These are phyloP conservation scores for Gadopsis bispinosus DNA, from an alignment of 2,797 vertebrate species.

Conservation along the genomic window DNA sequence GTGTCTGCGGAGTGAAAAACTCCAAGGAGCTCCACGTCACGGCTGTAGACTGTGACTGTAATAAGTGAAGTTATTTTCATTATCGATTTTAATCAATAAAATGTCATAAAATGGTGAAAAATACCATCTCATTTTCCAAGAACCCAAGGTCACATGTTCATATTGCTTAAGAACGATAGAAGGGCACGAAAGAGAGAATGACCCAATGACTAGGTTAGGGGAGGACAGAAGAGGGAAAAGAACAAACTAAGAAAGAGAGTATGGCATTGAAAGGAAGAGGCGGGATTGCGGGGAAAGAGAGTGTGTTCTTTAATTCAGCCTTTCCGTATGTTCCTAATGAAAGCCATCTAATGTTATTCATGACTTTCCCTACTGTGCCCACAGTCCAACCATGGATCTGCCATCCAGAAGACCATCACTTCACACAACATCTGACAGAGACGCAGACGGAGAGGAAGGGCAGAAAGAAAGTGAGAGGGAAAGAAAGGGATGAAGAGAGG, in stretches of 20 bases:
- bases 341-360: conserved; percentile 78
- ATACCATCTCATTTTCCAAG: not conserved
- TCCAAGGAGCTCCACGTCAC: too few relatives aligned
- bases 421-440: conserved; percentile 57
- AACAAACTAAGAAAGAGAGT: conserved; percentile 2
- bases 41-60: not conserved
- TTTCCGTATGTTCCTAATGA: conserved; percentile 64
- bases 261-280: conserved; percentile 32
- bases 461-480: conserved; percentile 9
- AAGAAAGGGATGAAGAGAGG: conserved; percentile 16
- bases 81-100: not conserved
- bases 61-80: not conserved
- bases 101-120: not conserved
- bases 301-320: conserved; percentile 52
- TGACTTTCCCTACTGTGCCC: conserved; percentile 67
- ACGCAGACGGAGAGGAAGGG: conserved; percentile 10
- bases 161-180: not conserved
- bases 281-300: conserved; percentile 4
- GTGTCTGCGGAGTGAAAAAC: not conserved
- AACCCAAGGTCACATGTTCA: not conserved
- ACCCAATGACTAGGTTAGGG: not conserved
- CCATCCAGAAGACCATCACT: conserved; percentile 51
- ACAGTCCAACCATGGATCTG: conserved; percentile 61
- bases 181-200: conserved; percentile 4
- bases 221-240: not conserved